Conservation (phyloP, 2,113 vertebrate genomes). For the Oncorhynchus kisutch region DNA sequence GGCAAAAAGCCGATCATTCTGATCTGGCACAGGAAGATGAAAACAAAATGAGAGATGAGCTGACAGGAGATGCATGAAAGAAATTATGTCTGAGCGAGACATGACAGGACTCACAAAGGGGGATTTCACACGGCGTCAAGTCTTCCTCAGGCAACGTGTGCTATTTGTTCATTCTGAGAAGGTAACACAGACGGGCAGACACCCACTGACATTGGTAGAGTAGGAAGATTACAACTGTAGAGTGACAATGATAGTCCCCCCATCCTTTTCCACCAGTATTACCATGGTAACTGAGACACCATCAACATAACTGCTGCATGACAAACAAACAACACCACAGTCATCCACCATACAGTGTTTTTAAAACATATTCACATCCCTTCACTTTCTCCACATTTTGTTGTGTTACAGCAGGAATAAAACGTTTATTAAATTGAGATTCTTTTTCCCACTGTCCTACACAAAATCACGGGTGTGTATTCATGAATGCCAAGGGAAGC, state of each 20-base stretch:
- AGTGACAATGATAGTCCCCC: constrained; percentile 31
- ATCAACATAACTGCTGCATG: constrained; percentile 5
- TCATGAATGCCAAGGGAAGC: too few relatives aligned
- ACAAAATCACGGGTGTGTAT: too few relatives aligned
- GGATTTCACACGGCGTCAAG: constrained; percentile 21
- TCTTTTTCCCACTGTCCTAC: too few relatives aligned
- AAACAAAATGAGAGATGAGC: constrained; percentile 19
- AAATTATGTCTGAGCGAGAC: constrained; percentile 21
- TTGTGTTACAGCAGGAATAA: too few relatives aligned
- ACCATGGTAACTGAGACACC: constrained; percentile 36
- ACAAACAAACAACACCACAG: neutral
- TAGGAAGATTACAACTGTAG: constrained; percentile 42
- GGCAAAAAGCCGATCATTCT: constrained; percentile 17
- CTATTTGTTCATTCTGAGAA: constrained; percentile 49
- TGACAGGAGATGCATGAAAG: constrained; percentile 25
- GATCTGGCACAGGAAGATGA: constrained; percentile 25
- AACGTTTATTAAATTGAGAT: too few relatives aligned
- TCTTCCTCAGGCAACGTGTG: constrained; percentile 27
- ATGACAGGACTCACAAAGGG: constrained; percentile 28
- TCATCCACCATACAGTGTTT: neutral
- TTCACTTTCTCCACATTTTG: too few relatives aligned
- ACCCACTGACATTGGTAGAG: constrained; percentile 28
- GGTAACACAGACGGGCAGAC: constrained; percentile 33
- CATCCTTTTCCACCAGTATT: constrained; percentile 4
- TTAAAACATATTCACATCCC: too few relatives aligned